A percentile compares a stretch with the other conserved stretches of the same genome.
These are phyloP conservation scores for Papilio xuthus DNA, from an alignment of 1,140 invertebrate genomes.

Conservation along the genomic window DNA sequence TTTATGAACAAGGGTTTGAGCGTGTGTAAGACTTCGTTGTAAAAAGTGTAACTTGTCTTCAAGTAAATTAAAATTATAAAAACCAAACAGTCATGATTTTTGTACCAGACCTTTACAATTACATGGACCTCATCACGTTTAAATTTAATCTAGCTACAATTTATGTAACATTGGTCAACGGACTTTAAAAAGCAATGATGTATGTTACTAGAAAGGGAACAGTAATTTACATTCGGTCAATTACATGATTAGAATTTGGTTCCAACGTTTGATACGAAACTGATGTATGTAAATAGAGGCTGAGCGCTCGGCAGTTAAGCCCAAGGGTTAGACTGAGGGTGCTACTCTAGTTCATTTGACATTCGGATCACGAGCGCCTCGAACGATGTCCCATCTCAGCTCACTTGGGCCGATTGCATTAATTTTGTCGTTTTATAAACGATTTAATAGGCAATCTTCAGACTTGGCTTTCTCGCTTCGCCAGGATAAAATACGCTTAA, in stretches of 20 bases:
- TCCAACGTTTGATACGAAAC: constrained; percentile 62
- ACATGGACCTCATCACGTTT: not conserved
- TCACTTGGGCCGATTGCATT: constrained; percentile 76
- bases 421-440: constrained; percentile 79
- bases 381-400: constrained; percentile 78
- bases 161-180: not conserved
- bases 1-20: not conserved
- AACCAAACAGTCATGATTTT: not conserved
- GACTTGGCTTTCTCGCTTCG: constrained; percentile 58
- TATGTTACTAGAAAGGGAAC: not conserved
- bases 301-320: constrained; percentile 50
- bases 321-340: constrained; percentile 56
- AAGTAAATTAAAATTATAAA: not conserved
- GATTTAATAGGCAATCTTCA: constrained; percentile 76
- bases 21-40: not conserved
- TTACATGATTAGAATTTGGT: constrained; percentile 27
- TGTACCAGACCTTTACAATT: not conserved
- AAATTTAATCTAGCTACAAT: constrained; percentile 24
- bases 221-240: constrained; percentile 17
- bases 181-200: not conserved
- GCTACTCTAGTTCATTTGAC: constrained; percentile 68
- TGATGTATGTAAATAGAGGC: constrained; percentile 75
- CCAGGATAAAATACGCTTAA: constrained; percentile 25
- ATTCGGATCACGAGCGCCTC: constrained; percentile 73
- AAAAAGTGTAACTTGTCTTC: too few species aligned